These are phyloP conservation scores for Chesias legatella DNA, from an alignment of 2,888 invertebrate genomes.

Conservation along the genomic window DNA sequence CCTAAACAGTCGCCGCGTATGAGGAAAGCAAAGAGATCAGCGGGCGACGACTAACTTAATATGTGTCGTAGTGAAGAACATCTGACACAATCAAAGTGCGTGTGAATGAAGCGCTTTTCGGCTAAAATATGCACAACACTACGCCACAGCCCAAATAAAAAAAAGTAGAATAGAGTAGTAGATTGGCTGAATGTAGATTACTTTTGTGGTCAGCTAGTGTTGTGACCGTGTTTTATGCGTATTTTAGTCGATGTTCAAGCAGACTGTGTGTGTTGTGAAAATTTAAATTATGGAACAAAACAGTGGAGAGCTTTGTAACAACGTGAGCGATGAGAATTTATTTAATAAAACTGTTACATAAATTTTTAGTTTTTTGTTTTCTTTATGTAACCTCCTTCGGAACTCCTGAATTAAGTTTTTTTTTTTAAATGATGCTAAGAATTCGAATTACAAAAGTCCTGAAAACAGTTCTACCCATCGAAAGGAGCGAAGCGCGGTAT, in stretches of 20 bases:
- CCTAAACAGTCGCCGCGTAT: conserved; percentile 87
- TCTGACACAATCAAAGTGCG: conserved; percentile 36
- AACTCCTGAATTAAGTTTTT: too few species aligned
- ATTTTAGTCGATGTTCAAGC: conserved; percentile 43
- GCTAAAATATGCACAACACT: conserved; percentile 52
- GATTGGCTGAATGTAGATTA: not conserved
- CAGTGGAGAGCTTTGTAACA: conserved; percentile 68
- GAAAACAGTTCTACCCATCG: too few species aligned
- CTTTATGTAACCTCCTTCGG: too few species aligned
- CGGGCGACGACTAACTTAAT: conserved; percentile 82
- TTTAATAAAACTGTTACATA: conserved; percentile 72
- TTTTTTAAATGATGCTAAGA: too few species aligned
- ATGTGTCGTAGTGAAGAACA: conserved; percentile 27
- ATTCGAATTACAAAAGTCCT: too few species aligned
- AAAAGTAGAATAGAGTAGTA: not conserved
- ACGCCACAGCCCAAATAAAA: not conserved
- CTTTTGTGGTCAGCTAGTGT: conserved; percentile 13
- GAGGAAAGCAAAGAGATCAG: conserved; percentile 88
- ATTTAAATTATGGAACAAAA: conserved; percentile 76
- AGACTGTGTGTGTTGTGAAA: conserved; percentile 57
- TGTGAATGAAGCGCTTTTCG: conserved; percentile 35
- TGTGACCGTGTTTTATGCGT: conserved; percentile 34
- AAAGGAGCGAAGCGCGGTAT: too few species aligned
- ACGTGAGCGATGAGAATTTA: conserved; percentile 67
- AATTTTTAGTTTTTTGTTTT: conserved; percentile 45